phyloP scores from a whole-genome alignment of 2,888 invertebrate genomes.

The Blera fallax region DNA sequence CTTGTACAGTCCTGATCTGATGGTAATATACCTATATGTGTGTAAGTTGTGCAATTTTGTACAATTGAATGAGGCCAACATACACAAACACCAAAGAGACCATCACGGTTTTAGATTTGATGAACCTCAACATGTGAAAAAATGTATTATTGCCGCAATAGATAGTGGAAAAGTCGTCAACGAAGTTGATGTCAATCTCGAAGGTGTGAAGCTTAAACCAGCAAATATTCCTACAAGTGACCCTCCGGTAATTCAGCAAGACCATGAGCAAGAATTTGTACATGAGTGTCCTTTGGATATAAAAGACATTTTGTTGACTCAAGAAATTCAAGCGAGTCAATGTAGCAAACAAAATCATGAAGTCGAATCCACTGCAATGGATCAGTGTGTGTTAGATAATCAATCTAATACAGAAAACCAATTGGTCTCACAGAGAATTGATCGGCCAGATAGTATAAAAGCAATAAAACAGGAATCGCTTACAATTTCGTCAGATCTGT shows the following conservation, averaged over 20 bases:
- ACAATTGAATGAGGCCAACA: conserved; percentile 76
- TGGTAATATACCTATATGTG: conserved; percentile 74
- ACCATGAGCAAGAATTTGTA: conserved; percentile 48
- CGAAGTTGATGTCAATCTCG: conserved; percentile 26
- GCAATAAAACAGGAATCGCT: not conserved
- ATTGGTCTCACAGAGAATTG: no score
- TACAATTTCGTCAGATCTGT: not conserved
- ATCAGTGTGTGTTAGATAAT: not conserved
- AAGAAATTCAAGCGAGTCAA: not conserved
- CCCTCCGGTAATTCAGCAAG: not conserved
- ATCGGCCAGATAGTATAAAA: not conserved
- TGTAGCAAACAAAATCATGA: not conserved
- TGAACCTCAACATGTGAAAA: conserved; percentile 57
- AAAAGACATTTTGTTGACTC: conserved; percentile 22
- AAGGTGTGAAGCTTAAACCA: not conserved
- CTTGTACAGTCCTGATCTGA: conserved; percentile 71
- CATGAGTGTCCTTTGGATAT: conserved; percentile 57
- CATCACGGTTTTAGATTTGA: conserved; percentile 72
- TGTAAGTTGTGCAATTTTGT: conserved; percentile 76
- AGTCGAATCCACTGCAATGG: not conserved
- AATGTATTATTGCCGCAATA: conserved; percentile 74
- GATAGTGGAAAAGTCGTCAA: conserved; percentile 58
- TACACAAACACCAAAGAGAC: conserved; percentile 75
- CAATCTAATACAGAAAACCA: not conserved
- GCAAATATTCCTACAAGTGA: not conserved